Percentiles rank a stretch among this genome's conserved stretches.
phyloP scores from a whole-genome alignment of 2,888 invertebrate genomes.

The Drosophila stalkeri region DNA sequence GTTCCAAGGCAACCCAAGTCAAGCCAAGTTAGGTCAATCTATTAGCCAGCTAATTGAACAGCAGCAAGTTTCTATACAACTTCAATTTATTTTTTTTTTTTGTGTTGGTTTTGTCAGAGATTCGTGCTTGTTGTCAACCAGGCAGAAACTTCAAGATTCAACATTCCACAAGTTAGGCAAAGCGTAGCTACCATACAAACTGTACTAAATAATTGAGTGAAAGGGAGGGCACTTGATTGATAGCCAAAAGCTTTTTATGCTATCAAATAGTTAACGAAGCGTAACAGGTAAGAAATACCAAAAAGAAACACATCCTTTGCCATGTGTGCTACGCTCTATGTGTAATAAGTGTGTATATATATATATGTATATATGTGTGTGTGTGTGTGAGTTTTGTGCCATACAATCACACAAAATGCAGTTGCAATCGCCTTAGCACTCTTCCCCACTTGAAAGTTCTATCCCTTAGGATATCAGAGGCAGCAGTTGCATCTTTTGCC shows the following conservation, averaged over 20 bases:
- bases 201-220: slow-evolving; percentile 64
- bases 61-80: slow-evolving; percentile 12
- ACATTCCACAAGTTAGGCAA: slow-evolving; percentile 13
- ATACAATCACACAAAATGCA: slow-evolving; percentile 30
- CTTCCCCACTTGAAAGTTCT: neutral
- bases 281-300: slow-evolving; percentile 68
- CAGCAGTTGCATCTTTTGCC: slow-evolving; percentile 13
- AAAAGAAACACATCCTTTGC: slow-evolving; percentile 18
- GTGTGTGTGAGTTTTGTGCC: slow-evolving; percentile 7
- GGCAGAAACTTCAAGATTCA: slow-evolving; percentile 15
- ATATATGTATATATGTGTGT: neutral
- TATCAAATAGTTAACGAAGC: slow-evolving; percentile 75
- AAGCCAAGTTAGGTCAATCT: slow-evolving; percentile 5
- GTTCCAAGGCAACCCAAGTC: neutral
- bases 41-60: slow-evolving; percentile 44
- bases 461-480: neutral
- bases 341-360: neutral
- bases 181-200: slow-evolving; percentile 19
- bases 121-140: slow-evolving; percentile 10
- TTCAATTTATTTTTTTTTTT: neutral
- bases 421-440: slow-evolving; percentile 14
- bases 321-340: neutral
- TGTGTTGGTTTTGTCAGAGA: neutral
- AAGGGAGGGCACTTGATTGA: slow-evolving; percentile 68
- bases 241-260: slow-evolving; percentile 71